Conservation (phyloP, 2,888 invertebrate species). For the Hyppa rectilinea region DNA sequence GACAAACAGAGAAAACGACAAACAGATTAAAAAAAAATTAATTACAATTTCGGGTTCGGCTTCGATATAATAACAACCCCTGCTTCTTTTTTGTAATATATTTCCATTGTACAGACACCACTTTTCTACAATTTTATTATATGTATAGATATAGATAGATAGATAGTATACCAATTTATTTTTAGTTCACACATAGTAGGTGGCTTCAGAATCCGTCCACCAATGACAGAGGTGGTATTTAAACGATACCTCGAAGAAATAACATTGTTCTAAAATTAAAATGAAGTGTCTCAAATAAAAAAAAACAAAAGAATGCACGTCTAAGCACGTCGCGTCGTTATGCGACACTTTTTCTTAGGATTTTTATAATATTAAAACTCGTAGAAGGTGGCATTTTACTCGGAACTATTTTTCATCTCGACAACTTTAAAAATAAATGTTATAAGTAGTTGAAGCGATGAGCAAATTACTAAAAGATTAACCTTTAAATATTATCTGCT, state of each 20-base stretch:
- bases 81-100: no score
- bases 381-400: not conserved
- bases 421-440: not conserved
- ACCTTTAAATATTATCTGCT: conserved; percentile 1
- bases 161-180: no score
- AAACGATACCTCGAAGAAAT: not conserved
- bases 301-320: not conserved
- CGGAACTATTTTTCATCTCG: not conserved
- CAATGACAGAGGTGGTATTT: not conserved
- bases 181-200: no score
- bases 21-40: no score
- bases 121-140: no score
- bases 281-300: not conserved
- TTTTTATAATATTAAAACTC: not conserved
- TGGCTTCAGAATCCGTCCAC: not conserved
- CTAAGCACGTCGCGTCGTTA: no score
- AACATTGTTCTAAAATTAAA: not conserved
- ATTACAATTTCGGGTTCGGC: no score
- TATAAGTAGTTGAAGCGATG: not conserved
- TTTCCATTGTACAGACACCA: no score
- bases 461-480: not conserved
- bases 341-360: no score
- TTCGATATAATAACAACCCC: no score
- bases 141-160: no score
- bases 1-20: no score